Base-by-base conservation (phyloP, 2,888 invertebrate species). In the Strigamia crassipes region DNA sequence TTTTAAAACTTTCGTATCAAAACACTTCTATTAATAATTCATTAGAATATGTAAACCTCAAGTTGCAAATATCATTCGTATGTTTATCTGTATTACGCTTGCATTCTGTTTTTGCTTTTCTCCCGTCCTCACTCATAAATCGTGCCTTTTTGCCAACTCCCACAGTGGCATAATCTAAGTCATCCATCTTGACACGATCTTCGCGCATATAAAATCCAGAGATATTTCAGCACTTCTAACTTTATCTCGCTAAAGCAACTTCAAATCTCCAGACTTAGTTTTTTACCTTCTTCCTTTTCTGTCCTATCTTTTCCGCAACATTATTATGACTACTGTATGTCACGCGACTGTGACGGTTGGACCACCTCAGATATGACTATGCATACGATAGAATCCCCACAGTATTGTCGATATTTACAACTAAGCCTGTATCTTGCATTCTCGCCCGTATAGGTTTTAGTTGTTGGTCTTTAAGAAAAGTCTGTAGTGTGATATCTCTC, bases 61-160 rank as follows among this genome's bases (percentile, higher is more conserved):
- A 9, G 18, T 61, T 61, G n/a, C 61, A 61, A 51, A 61, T 61
- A 61, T 61, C 61, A 61, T 61, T 61, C 61, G 18, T 61, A 18
- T 23, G 18, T 61, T 61, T 61, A 61, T 61, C 61, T 61, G 61
- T 18, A 61, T 61, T 61, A 61, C 10, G 61, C 61, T 61, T 18
- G 61, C 61, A 61, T 61, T 61, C 61, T 61, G 61, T 61, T 61
- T 61, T 61, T 61, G 61, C 61, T 56, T 61, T 61, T 61, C 61
- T 18, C 61, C 18, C 61, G 6, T 61, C n/a, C 61, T 18, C 61
- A 21, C 21, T 23, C 61, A 61, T 61, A 61, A 61, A 61, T 61
- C 61, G 61, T 61, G n/a, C 2, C 18, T 23, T 61, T 61, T 61
- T 61, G 13, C 51, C 18, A 15, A 21, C 61, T 61, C 61, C 61